Base-by-base conservation (phyloP, 2,888 invertebrate species). In the Calameuta idolon region DNA sequence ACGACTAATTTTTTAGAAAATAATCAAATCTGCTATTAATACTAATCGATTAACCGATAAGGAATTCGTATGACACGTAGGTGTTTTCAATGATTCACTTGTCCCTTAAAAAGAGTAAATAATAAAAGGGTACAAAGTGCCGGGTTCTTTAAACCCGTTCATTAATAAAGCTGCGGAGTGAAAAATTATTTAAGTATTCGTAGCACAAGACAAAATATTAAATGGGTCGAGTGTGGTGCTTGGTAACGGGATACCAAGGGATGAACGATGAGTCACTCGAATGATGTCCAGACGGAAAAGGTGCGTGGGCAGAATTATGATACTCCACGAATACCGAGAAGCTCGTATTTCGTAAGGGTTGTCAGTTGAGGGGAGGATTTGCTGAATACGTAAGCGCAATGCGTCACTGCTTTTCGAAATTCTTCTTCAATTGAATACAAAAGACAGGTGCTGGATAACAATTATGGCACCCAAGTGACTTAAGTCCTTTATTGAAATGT, bases 241-340 rank as follows among this genome's bases (percentile, higher is more conserved):
- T 55, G 4, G 71, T 71, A 71, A 71, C 4, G 31, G 33, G 71
- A 71, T 71, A 71, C 31, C 12, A 31, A 31, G 55, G 55, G 23
- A 55, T 55, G 55, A 31, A 33, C 12, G 31, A 71, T 71, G 71
- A 71, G 12, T 71, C 71, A 71, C 15, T 71, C 71, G 71, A 71
- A 31, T 15, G 31, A 31, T 55, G 71, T 71, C 12, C 11, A 31
- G 31, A 31, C 71, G 31, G 31, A 12, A 33, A 33, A 12, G 31
- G 11, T 33, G 71, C 31, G 71, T 71, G 71, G 71, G 31, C 33
- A 33, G 31, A 71, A 71, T 71, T 71, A 71, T 31, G 31, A 71
- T 33, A 71, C 31, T 71, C 15, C 71, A 12, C 15, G 33, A 71
- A 71, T 33, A 71, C 4, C 71, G 31, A 71, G 31, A 31, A 71